Conservation (phyloP, 2,888 invertebrate genomes). For the Ennomos erosarius region DNA sequence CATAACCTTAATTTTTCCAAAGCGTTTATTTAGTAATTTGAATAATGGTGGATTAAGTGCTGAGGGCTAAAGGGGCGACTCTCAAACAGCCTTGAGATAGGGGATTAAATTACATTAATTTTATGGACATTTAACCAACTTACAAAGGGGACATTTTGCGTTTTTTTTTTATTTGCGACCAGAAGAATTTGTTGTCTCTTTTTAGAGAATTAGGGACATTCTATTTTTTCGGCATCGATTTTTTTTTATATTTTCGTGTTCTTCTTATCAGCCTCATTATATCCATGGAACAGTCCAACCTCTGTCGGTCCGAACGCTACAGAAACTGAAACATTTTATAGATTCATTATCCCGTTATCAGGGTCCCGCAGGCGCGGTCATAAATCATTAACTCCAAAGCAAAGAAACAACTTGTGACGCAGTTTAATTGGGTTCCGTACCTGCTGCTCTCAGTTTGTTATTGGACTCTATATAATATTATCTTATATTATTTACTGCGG, state of each 20-base stretch:
- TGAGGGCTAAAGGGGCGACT: conserved; percentile 37
- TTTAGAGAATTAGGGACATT: too few species aligned
- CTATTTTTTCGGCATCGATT: too few species aligned
- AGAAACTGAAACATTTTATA: conserved; percentile 17
- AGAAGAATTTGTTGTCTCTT: conserved; percentile 13
- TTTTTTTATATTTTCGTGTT: neutral
- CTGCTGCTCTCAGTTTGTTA: conserved; percentile 16
- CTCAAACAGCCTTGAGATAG: conserved; percentile 7
- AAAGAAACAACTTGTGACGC: conserved; percentile 54
- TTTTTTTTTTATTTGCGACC: conserved; percentile 32
- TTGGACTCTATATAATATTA: neutral
- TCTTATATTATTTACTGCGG: too few species aligned
- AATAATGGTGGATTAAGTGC: conserved; percentile 60
- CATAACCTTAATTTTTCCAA: conserved; percentile 32
- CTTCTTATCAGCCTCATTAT: neutral
- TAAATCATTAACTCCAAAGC: conserved; percentile 56
- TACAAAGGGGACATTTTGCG: conserved; percentile 39
- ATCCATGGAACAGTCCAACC: neutral
- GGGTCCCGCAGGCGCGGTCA: conserved; percentile 48
- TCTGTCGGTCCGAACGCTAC: neutral
- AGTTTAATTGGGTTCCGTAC: conserved; percentile 51
- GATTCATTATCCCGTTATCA: conserved; percentile 46
- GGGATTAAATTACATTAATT: conserved; percentile 51
- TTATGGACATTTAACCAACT: conserved; percentile 55
- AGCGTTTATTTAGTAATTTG: conserved; percentile 53